phyloP scores from a whole-genome alignment of 35 echinoderm and acorn worm genomes.

The Acanthaster planci region DNA sequence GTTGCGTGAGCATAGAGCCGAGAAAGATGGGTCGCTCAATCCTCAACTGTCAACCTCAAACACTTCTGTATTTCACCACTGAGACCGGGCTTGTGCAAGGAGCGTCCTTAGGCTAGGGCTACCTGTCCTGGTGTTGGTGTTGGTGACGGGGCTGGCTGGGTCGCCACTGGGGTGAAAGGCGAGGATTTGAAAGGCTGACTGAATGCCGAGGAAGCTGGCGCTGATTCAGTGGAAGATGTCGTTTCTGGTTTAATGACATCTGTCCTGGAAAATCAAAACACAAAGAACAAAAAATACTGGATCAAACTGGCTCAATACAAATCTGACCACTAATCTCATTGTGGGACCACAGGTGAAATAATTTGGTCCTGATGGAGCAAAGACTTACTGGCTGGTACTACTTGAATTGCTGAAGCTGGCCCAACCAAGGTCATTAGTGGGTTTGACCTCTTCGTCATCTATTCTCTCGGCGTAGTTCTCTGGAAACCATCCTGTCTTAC shows the following conservation, averaged over 20 bases:
- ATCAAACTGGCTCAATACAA: too few species aligned
- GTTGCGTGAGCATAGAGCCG: too few species aligned
- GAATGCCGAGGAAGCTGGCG: constrained; percentile 11
- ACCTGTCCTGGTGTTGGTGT: constrained; percentile 39
- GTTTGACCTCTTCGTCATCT: constrained; percentile 39
- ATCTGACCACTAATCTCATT: too few species aligned
- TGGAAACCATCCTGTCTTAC: constrained; percentile 91
- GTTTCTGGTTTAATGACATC: not conserved
- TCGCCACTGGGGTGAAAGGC: constrained; percentile 34
- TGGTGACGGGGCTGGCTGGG: constrained; percentile 27
- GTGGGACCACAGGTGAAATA: too few species aligned
- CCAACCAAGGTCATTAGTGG: constrained; percentile 28
- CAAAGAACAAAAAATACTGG: too few species aligned
- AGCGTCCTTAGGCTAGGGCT: not conserved
- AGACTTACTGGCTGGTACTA: not conserved
- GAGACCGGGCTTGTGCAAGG: too few species aligned
- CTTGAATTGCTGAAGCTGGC: constrained; percentile 31
- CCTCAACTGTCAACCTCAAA: too few species aligned
- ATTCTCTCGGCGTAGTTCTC: constrained; percentile 93
- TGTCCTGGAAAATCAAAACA: not conserved
- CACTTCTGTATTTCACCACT: too few species aligned
- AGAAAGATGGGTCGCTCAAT: too few species aligned
- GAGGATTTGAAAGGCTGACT: constrained; percentile 10
- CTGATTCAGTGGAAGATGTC: not conserved
- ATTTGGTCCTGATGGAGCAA: too few species aligned